These are phyloP conservation scores for Barbus barbus DNA, from an alignment of 2,113 vertebrate genomes.

Conservation along the genomic window DNA sequence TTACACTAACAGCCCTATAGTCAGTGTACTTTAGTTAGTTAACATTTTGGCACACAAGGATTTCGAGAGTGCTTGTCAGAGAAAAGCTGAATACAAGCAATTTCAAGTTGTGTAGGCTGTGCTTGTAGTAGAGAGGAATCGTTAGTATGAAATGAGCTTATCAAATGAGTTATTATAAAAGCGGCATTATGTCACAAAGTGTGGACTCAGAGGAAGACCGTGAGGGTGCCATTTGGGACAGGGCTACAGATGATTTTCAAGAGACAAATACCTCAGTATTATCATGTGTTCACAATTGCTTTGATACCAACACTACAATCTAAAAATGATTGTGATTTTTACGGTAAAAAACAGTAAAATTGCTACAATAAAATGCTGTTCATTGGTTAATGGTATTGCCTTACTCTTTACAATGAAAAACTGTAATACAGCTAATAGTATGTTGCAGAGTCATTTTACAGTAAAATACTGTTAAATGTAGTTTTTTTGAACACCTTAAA, in stretches of 20 bases:
- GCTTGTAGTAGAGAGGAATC: background rate
- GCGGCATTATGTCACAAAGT: background rate
- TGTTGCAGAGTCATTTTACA: background rate
- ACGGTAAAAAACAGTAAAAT: background rate
- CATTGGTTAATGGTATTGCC: background rate
- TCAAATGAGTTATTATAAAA: background rate
- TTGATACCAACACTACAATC: no score
- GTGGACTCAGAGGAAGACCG: background rate
- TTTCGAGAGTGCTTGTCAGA: slow-evolving; percentile 27
- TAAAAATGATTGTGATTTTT: background rate
- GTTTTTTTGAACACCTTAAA: background rate
- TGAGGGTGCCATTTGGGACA: background rate
- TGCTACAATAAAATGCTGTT: background rate
- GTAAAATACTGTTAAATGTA: background rate
- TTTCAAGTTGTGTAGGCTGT: slow-evolving; percentile 50
- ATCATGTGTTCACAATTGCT: background rate
- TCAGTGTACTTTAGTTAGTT: slow-evolving; percentile 19
- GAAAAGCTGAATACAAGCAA: slow-evolving; percentile 35
- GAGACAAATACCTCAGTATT: background rate
- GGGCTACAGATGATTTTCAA: background rate
- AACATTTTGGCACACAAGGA: slow-evolving; percentile 14
- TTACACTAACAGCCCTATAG: slow-evolving; percentile 5
- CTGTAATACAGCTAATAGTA: background rate
- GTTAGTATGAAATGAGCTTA: slow-evolving; percentile 1
- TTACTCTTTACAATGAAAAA: background rate